These are phyloP conservation scores for Drosophila trichaetosa DNA, from an alignment of 2,888 invertebrate species.

Conservation along the genomic window DNA sequence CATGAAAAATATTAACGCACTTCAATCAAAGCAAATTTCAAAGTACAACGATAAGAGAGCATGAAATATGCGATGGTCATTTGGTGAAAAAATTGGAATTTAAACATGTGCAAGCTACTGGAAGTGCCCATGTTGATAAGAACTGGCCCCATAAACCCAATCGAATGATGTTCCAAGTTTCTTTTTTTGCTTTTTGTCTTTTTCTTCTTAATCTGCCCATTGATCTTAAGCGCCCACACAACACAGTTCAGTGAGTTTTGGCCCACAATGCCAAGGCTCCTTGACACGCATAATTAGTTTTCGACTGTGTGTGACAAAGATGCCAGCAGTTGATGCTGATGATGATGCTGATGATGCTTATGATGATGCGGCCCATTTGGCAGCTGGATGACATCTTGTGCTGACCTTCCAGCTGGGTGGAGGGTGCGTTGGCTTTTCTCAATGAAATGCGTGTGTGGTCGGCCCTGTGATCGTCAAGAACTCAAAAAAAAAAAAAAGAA, in stretches of 20 bases:
- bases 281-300: constrained; percentile 72
- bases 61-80: not conserved
- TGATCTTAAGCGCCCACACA: constrained; percentile 39
- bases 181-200: not conserved
- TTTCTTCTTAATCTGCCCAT: constrained; percentile 13
- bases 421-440: constrained; percentile 37
- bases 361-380: constrained; percentile 57
- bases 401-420: constrained; percentile 54
- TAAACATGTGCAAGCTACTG: constrained; percentile 1
- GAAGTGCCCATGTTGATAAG: constrained; percentile 20
- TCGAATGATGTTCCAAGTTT: not conserved
- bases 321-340: constrained; percentile 6
- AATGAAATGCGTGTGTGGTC: constrained; percentile 50
- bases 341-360: constrained; percentile 18
- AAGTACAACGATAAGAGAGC: constrained; percentile 19
- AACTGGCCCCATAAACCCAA: not conserved
- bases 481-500: not conserved
- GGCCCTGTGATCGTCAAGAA: not conserved
- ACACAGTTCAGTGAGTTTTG: constrained; percentile 6
- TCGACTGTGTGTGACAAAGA: constrained; percentile 44
- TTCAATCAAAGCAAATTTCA: not conserved
- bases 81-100: not conserved
- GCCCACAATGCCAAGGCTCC: constrained; percentile 10
- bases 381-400: constrained; percentile 60
- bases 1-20: not conserved